Conservation (phyloP, 2,888 invertebrate species). For the Eurois occulta region DNA sequence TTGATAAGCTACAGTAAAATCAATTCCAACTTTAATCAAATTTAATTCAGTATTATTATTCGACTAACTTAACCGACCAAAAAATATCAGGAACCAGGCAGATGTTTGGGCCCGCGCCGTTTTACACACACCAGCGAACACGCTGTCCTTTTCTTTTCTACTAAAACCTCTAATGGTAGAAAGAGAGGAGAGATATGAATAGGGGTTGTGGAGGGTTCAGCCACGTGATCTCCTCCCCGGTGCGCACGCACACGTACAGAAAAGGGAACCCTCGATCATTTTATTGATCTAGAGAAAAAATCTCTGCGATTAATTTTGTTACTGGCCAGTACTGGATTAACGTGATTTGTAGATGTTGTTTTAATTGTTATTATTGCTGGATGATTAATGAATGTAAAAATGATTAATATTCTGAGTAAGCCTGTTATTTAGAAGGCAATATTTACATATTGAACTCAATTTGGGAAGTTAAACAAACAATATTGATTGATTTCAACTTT, state of each 20-base stretch:
- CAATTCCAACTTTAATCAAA: slow-evolving; percentile 69
- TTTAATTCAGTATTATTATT: slow-evolving; percentile 79
- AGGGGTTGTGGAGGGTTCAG: slow-evolving; percentile 86
- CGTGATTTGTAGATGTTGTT: slow-evolving; percentile 50
- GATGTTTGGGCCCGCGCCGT: slow-evolving; percentile 86
- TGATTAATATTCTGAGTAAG: slow-evolving; percentile 35
- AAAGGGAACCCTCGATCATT: slow-evolving; percentile 81
- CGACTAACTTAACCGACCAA: slow-evolving; percentile 78
- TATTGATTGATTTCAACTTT: not conserved
- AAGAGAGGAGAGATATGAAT: slow-evolving; percentile 75
- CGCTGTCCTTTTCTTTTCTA: slow-evolving; percentile 67
- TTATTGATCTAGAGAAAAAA: slow-evolving; percentile 84
- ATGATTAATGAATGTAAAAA: slow-evolving; percentile 33
- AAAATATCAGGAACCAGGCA: slow-evolving; percentile 85
- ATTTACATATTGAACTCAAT: slow-evolving; percentile 21
- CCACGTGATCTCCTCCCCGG: slow-evolving; percentile 83
- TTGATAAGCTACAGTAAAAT: slow-evolving; percentile 52
- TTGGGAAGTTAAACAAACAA: slow-evolving; percentile 34
- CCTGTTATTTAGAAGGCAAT: slow-evolving; percentile 34
- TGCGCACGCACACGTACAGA: slow-evolving; percentile 77
- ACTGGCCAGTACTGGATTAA: slow-evolving; percentile 64
- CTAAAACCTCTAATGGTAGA: slow-evolving; percentile 57
- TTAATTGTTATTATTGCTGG: slow-evolving; percentile 56
- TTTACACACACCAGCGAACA: slow-evolving; percentile 72
- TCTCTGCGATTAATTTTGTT: slow-evolving; percentile 76